Evolutionary conservation across 2,797 vertebrate species (phyloP).

Genomic region (Lates japonicus): DNA sequence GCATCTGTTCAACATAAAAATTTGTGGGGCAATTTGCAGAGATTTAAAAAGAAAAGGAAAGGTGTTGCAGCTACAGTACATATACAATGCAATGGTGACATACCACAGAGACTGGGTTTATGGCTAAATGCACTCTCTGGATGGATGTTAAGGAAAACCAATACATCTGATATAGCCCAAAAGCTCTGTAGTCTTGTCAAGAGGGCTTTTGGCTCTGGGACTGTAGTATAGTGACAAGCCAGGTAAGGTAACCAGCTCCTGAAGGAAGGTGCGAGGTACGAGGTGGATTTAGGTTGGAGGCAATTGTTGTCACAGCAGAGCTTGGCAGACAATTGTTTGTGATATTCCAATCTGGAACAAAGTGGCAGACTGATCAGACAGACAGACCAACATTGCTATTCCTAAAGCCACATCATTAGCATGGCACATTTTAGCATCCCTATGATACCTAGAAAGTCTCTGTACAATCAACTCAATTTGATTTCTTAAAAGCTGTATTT

Average conservation of each 20-base stretch:
- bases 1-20: background rate
- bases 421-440: background rate
- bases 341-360: background rate
- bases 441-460: background rate
- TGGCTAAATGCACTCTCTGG: slow-evolving; percentile 5
- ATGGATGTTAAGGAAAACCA: slow-evolving; percentile 14
- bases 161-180: slow-evolving; percentile 2
- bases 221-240: slow-evolving; percentile 7
- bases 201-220: slow-evolving; percentile 26
- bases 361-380: background rate
- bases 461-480: background rate
- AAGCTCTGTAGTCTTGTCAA: slow-evolving; percentile 15
- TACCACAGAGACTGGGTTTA: background rate
- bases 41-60: background rate
- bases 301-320: slow-evolving; percentile 22
- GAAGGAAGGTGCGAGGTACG: slow-evolving; percentile 8
- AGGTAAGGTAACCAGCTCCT: slow-evolving; percentile 24
- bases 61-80: background rate
- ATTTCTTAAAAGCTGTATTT: background rate
- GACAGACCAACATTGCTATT: background rate
- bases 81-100: background rate
- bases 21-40: background rate
- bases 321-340: slow-evolving; percentile 19
- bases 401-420: background rate
- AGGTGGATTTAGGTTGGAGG: slow-evolving; percentile 31